These are phyloP conservation scores for Melanostigma gelatinosum DNA, from an alignment of 2,113 vertebrate species.

Conservation along the genomic window DNA sequence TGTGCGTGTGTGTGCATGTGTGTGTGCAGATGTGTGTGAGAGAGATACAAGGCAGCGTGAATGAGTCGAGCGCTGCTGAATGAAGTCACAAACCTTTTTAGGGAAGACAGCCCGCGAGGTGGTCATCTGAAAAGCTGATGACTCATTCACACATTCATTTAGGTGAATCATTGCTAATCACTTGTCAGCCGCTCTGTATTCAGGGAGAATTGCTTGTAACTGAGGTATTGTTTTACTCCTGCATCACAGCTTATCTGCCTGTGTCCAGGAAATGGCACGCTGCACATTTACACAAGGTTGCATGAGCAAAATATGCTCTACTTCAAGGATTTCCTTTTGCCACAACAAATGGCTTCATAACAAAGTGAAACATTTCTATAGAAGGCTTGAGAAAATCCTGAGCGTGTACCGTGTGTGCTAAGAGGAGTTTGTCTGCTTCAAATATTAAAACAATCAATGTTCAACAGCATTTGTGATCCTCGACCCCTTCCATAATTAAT, in stretches of 20 bases:
- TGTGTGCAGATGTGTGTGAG: slow-evolving; percentile 10
- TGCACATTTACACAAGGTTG: slow-evolving; percentile 59
- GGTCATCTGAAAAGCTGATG: slow-evolving; percentile 78
- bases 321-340: slow-evolving; percentile 19
- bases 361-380: slow-evolving; percentile 28
- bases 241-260: slow-evolving; percentile 65
- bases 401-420: background rate
- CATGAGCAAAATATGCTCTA: slow-evolving; percentile 42
- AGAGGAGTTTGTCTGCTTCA: slow-evolving; percentile 10
- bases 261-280: slow-evolving; percentile 70
- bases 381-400: slow-evolving; percentile 11
- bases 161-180: slow-evolving; percentile 72
- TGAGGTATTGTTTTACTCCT: slow-evolving; percentile 68
- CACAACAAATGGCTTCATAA: slow-evolving; percentile 20
- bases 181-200: slow-evolving; percentile 66
- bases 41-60: slow-evolving; percentile 49
- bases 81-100: slow-evolving; percentile 74
- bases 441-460: slow-evolving; percentile 7
- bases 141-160: slow-evolving; percentile 74
- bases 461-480: slow-evolving; percentile 21
- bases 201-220: slow-evolving; percentile 61
- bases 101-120: slow-evolving; percentile 62
- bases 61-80: slow-evolving; percentile 57
- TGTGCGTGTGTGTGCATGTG: slow-evolving; percentile 10
- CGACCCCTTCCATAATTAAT: slow-evolving; percentile 25